Evolutionary conservation across 2,888 invertebrate genomes (phyloP), one percentile per base, ranked within the genome.

Genomic region (Bellardia bayeri): DNA sequence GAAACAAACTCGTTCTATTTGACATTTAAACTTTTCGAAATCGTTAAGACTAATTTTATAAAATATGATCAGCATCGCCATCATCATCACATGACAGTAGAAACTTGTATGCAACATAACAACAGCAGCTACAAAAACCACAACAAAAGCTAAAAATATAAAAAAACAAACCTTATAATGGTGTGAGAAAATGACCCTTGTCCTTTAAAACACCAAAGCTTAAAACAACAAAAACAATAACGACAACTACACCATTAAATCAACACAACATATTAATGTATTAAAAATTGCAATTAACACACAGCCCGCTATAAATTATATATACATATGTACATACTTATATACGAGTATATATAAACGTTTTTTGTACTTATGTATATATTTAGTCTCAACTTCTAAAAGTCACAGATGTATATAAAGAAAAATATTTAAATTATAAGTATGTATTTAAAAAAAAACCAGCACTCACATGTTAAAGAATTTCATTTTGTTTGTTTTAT

Each of bases 401-500:
- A 63, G 61, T 30, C 61, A 63, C 23, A 2, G 3, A 30, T 58
- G 23, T 30, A 61, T 13, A n/a, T 5, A 51, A 30, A 11, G 1
- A 14, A 37, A 58, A 61, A 37, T 33, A 61, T 61, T 42, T 37
- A 42, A 66, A 23, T 42, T 23, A 5, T 66, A 72, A 51, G 79
- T 33, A 61, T 72, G 45, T 42, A 58, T 40, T 63, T 49, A 23
- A 16, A 69, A 30, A 30, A 33, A 14, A 56, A 63, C 40, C 68
- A 76, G 14, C 91, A 92, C 92, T 92, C 92, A 92, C 92, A 92
- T 92, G 90, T 92, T 91, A 85, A 91, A 91, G 91, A 90, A 92
- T 90, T 92, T 92, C 92, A 92, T 92, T 90, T 90, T 91, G 89
- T 89, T 75, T 88, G 54, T 88, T 49, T 74, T 86, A 58, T 72